A percentile compares a stretch with the other conserved stretches of the same genome.
Conservation (phyloP, 37 sponge, comb jelly and placozoan species). For the Ephydatia muelleri region DNA sequence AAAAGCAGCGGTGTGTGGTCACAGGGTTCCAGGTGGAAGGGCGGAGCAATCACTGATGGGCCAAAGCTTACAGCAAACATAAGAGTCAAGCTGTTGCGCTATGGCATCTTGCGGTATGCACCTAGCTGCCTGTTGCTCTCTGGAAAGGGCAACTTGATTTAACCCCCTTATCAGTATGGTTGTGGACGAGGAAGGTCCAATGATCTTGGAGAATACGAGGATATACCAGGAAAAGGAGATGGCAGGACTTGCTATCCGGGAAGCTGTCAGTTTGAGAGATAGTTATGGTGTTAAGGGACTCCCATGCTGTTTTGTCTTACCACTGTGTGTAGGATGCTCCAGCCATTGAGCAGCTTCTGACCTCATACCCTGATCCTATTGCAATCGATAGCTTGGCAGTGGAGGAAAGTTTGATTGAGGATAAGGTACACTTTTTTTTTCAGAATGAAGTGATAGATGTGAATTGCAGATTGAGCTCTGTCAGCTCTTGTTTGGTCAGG, state of each 20-base stretch:
- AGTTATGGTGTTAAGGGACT: too few species aligned
- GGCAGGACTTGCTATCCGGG: slow-evolving; percentile 27
- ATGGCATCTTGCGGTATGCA: slow-evolving; percentile 57
- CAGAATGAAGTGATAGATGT: not conserved
- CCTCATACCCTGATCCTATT: slow-evolving; percentile 42
- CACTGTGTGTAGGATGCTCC: slow-evolving; percentile 43
- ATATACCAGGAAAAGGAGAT: slow-evolving; percentile 69
- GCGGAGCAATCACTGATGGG: slow-evolving; percentile 17
- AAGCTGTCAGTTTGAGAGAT: slow-evolving; percentile 55
- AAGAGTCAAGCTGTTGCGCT: slow-evolving; percentile 54
- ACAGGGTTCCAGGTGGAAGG: slow-evolving; percentile 33
- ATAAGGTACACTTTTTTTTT: slow-evolving; percentile 10
- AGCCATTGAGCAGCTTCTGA: slow-evolving; percentile 44
- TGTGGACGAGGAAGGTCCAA: slow-evolving; percentile 27
- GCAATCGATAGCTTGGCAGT: slow-evolving; percentile 32
- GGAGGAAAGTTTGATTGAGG: slow-evolving; percentile 14
- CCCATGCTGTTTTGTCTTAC: too few species aligned
- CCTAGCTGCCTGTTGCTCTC: too few species aligned
- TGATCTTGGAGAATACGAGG: slow-evolving; percentile 75
- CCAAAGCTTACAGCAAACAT: slow-evolving; percentile 22
- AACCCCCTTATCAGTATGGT: slow-evolving; percentile 52
- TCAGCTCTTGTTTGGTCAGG: slow-evolving; percentile 21
- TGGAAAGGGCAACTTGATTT: not conserved
- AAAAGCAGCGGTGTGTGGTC: slow-evolving; percentile 4
- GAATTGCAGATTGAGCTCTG: slow-evolving; percentile 37